phyloP scores from a whole-genome alignment of 37 sponge, comb jelly and placozoan species.

The Corticium candelabrum region DNA sequence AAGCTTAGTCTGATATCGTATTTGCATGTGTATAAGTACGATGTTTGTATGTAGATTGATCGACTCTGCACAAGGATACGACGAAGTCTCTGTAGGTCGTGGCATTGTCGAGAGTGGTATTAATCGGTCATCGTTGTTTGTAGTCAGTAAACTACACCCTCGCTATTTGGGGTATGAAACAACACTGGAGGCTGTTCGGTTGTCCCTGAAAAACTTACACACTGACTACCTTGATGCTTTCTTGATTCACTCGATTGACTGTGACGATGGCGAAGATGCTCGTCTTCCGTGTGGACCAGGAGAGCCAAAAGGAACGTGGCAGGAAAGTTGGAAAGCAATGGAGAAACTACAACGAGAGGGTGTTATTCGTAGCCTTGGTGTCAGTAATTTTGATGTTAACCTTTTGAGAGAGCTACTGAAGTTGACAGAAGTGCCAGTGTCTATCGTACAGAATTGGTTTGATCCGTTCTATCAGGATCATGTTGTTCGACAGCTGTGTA shows the following conservation, averaged over 20 bases:
- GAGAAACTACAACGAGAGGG: constrained; percentile 6
- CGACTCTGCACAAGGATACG: neutral
- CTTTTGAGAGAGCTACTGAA: neutral
- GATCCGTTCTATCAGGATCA: constrained; percentile 5
- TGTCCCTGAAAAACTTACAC: neutral
- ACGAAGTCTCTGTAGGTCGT: neutral
- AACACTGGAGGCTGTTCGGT: neutral
- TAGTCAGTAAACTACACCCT: neutral
- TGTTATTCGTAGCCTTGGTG: neutral
- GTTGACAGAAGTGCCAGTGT: neutral
- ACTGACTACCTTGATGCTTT: neutral
- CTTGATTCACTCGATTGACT: neutral
- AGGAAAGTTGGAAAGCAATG: neutral
- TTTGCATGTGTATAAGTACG: too few species aligned
- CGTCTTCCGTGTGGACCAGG: neutral
- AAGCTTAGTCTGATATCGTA: too few species aligned
- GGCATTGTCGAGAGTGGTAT: neutral
- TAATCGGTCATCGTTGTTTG: neutral
- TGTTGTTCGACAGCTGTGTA: neutral
- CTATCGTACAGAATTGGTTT: neutral
- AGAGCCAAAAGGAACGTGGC: constrained; percentile 7
- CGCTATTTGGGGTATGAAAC: neutral
- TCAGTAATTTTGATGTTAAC: neutral
- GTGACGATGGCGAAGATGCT: neutral
- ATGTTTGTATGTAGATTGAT: neutral